Conservation (phyloP, 53 echinoderm and acorn worm genomes). For the Antedon mediterranea region DNA sequence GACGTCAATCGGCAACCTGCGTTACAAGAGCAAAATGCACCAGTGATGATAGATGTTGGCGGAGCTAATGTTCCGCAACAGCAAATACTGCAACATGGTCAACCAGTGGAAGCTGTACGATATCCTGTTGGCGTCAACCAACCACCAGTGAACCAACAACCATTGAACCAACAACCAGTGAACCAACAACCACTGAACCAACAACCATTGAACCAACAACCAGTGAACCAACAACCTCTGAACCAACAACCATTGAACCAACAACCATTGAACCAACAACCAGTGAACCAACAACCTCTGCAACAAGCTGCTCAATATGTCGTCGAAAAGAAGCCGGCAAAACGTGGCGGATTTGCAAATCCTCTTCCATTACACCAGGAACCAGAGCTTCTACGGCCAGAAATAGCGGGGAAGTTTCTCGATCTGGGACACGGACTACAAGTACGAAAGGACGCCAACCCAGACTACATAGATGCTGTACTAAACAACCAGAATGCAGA, state of each 20-base stretch:
- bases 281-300: background rate
- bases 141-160: too few relatives aligned
- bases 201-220: too few relatives aligned
- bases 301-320: too few relatives aligned
- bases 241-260: too few relatives aligned
- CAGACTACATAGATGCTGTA: constrained; percentile 25
- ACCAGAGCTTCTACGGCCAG: background rate
- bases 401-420: too few relatives aligned
- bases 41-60: background rate
- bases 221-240: too few relatives aligned
- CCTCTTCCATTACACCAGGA: background rate
- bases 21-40: background rate
- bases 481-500: constrained; percentile 31
- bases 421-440: background rate
- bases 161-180: too few relatives aligned
- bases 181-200: too few relatives aligned
- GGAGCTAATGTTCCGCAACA: background rate
- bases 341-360: background rate
- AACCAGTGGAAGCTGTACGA: too few relatives aligned
- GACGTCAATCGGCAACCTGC: background rate
- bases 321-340: too few relatives aligned
- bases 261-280: background rate
- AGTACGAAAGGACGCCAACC: constrained; percentile 3
- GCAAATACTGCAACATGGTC: too few relatives aligned
- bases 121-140: too few relatives aligned